These are phyloP conservation scores for Pasiphila rectangulata DNA, from an alignment of 2,888 invertebrate genomes.

Conservation along the genomic window DNA sequence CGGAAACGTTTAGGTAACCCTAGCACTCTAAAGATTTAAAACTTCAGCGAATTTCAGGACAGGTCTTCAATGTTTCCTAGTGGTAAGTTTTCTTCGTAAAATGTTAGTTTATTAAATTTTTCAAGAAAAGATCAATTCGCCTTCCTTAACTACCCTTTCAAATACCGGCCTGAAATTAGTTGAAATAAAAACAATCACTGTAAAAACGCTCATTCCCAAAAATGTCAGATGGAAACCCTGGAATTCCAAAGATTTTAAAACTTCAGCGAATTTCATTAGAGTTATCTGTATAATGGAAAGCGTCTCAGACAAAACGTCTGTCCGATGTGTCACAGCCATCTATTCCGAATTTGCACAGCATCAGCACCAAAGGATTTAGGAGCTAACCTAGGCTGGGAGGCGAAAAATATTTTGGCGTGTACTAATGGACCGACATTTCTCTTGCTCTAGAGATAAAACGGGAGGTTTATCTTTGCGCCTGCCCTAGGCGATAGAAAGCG, in stretches of 20 bases:
- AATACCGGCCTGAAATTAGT: too few species aligned
- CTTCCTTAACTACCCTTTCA: too few species aligned
- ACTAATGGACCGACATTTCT: slow-evolving; percentile 33
- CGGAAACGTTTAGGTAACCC: too few species aligned
- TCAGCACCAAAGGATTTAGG: slow-evolving; percentile 19
- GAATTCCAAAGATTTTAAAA: not conserved
- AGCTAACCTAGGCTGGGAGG: slow-evolving; percentile 21
- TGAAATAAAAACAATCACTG: too few species aligned
- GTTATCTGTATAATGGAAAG: not conserved
- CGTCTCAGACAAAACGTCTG: slow-evolving; percentile 12
- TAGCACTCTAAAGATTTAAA: too few species aligned
- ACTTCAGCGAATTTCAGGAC: too few species aligned
- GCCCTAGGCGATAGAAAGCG: slow-evolving; percentile 6
- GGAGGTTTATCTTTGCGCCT: slow-evolving; percentile 24
- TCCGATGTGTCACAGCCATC: slow-evolving; percentile 13
- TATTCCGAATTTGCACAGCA: slow-evolving; percentile 19
- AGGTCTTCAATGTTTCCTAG: too few species aligned
- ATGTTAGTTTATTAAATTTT: too few species aligned
- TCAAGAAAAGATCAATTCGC: too few species aligned
- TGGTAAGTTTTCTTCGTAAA: too few species aligned
- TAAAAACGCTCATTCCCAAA: too few species aligned
- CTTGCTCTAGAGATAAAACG: slow-evolving; percentile 33
- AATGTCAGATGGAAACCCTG: too few species aligned
- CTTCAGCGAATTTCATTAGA: not conserved
- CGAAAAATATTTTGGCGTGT: slow-evolving; percentile 32